phyloP scores from a whole-genome alignment of 1,140 invertebrate genomes.

The Caenorhabditis brenneri region DNA sequence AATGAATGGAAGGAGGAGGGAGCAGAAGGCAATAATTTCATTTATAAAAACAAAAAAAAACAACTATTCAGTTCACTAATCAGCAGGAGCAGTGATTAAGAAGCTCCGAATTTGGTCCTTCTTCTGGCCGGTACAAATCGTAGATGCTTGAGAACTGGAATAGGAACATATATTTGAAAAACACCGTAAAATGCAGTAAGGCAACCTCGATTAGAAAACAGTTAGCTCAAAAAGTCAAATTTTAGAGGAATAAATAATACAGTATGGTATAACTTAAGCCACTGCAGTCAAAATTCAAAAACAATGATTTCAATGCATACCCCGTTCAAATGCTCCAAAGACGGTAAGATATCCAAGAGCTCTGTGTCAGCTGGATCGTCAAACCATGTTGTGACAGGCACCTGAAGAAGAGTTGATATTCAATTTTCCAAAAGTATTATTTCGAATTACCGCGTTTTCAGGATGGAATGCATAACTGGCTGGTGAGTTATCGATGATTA shows the following conservation, averaged over 20 bases:
- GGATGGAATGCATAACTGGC: conserved; percentile 99
- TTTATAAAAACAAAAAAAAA: neutral
- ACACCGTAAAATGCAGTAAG: too few relatives aligned
- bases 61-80: neutral
- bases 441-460: conserved; percentile 98
- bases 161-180: too few relatives aligned
- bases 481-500: conserved; percentile 99
- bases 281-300: too few relatives aligned
- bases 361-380: conserved; percentile 94
- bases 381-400: conserved; percentile 96
- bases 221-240: too few relatives aligned
- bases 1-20: too few relatives aligned
- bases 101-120: conserved; percentile 28
- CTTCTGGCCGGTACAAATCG: conserved; percentile 21
- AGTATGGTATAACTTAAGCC: too few relatives aligned
- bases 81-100: conserved; percentile 10
- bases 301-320: too few relatives aligned
- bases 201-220: too few relatives aligned
- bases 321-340: conserved; percentile 79
- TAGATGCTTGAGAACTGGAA: conserved; percentile 22
- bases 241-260: neutral
- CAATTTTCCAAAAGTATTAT: too few relatives aligned
- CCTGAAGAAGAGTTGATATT: too few relatives aligned
- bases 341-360: conserved; percentile 89
- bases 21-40: too few relatives aligned